A percentile compares a stretch with the other conserved stretches of the same genome.
Evolutionary conservation across 1,140 invertebrate species (phyloP).

Genomic region (Amyelois transitella): DNA sequence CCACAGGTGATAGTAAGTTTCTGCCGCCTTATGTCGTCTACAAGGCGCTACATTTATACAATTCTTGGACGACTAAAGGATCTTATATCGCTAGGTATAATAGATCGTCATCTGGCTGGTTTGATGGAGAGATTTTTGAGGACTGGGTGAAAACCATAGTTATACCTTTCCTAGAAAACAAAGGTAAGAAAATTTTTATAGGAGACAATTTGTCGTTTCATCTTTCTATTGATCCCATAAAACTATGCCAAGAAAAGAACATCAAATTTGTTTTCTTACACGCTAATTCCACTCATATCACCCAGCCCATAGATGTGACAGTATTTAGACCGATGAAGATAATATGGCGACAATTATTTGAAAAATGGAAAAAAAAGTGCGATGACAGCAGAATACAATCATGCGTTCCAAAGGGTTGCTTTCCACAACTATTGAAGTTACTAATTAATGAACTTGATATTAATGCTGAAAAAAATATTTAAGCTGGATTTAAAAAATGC

Average conservation of each 20-base stretch:
- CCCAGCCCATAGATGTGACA: constrained; percentile 54
- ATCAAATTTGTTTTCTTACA: constrained; percentile 27
- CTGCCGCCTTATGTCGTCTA: constrained; percentile 38
- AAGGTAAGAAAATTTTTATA: constrained; percentile 37
- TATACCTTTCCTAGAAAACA: constrained; percentile 26
- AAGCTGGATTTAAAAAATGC: constrained; percentile 1
- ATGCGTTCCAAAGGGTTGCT: background rate
- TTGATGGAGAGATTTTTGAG: constrained; percentile 36
- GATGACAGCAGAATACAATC: background rate
- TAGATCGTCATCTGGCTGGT: constrained; percentile 30
- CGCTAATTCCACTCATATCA: constrained; percentile 40
- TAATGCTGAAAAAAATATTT: background rate
- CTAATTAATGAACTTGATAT: too few species aligned
- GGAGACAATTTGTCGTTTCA: constrained; percentile 33
- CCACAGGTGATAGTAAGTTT: constrained; percentile 23
- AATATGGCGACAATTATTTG: constrained; percentile 34
- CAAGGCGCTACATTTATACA: constrained; percentile 22
- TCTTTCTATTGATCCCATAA: constrained; percentile 15
- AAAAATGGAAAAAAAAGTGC: constrained; percentile 29
- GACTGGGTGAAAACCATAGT: constrained; percentile 29
- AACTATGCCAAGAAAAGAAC: constrained; percentile 32
- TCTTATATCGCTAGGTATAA: constrained; percentile 17
- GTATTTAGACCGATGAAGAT: constrained; percentile 43
- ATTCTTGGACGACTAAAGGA: constrained; percentile 29
- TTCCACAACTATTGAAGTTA: background rate